Conservation (phyloP, 2,113 vertebrate species). For the Forbesichthys agassizii region DNA sequence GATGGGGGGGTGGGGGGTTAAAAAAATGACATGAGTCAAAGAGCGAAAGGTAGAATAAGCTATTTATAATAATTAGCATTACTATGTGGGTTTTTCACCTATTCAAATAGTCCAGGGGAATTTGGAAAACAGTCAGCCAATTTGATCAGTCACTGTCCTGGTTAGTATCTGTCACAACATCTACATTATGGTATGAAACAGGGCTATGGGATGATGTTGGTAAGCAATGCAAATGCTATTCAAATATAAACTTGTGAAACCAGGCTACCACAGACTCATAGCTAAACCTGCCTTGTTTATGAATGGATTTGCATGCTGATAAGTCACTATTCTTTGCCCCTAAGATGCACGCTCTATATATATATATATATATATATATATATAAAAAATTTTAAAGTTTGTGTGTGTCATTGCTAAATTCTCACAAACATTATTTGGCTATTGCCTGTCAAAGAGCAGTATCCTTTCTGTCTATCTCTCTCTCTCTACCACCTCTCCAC, state of each 20-base stretch:
- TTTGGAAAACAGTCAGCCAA: background rate
- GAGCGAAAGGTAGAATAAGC: background rate
- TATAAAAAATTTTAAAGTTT: too few relatives aligned
- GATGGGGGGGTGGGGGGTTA: background rate
- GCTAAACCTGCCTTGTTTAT: background rate
- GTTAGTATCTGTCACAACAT: background rate
- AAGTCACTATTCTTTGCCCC: background rate
- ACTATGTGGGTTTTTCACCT: background rate
- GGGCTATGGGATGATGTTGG: background rate
- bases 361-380: background rate
- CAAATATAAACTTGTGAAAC: slow-evolving; percentile 36
- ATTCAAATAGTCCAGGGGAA: background rate
- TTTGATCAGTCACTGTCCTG: background rate
- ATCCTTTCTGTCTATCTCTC: background rate
- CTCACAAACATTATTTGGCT: background rate
- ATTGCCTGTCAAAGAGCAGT: background rate
- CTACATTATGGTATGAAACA: background rate
- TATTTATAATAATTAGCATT: background rate
- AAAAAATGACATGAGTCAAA: background rate
- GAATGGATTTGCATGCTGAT: background rate
- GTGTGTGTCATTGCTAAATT: background rate
- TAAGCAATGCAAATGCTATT: slow-evolving; percentile 59
- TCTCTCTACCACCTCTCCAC: slow-evolving; percentile 26
- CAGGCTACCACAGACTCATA: background rate
- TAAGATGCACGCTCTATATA: background rate